Conservation (phyloP, 2,797 vertebrate genomes). For the Muscicapa striata region DNA sequence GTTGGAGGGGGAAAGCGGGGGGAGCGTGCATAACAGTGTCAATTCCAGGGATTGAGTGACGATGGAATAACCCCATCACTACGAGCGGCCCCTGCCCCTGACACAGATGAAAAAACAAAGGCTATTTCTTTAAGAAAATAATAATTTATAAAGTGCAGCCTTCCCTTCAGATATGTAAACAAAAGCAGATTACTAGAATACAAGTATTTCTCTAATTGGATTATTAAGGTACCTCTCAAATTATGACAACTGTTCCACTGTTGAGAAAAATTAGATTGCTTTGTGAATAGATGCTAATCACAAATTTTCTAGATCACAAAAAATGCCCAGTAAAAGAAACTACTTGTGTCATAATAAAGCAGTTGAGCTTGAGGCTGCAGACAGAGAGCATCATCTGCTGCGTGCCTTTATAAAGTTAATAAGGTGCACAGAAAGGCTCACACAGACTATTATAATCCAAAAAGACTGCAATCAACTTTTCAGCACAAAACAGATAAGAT, state of each 20-base stretch:
- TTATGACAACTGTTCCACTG: background rate
- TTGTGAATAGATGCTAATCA: background rate
- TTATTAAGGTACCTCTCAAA: background rate
- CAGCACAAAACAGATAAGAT: background rate
- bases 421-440: background rate
- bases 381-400: background rate
- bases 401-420: background rate
- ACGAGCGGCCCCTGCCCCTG: too few relatives aligned
- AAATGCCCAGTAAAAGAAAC: background rate
- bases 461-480: background rate
- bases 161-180: background rate
- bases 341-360: background rate
- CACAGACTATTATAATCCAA: background rate
- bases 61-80: too few relatives aligned
- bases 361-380: background rate
- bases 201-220: background rate
- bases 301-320: background rate
- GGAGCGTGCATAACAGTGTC: too few relatives aligned
- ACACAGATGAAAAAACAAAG: too few relatives aligned
- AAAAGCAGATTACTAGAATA: background rate
- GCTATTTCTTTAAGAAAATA: too few relatives aligned
- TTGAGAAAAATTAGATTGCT: background rate
- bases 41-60: too few relatives aligned
- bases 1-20: too few relatives aligned
- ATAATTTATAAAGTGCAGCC: too few relatives aligned